Conservation (phyloP, 1,140 invertebrate genomes). For the Leptinotarsa undecemlineata region DNA sequence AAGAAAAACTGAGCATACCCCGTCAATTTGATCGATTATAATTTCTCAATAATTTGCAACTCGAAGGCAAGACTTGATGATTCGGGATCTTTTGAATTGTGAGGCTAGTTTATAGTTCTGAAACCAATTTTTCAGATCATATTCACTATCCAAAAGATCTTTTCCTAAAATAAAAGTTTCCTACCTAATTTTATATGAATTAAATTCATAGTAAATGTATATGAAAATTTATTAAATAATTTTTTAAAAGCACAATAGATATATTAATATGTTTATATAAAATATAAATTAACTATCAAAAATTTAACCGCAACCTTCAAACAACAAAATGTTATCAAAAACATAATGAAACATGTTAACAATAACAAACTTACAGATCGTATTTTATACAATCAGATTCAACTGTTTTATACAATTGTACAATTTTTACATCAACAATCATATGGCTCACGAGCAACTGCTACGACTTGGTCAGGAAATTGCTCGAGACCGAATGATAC, state of each 20-base stretch:
- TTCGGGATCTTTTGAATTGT: too few relatives aligned
- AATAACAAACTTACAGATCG: slow-evolving; percentile 35
- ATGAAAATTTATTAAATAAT: slow-evolving; percentile 33
- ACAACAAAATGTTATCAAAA: slow-evolving; percentile 35
- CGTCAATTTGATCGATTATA: neutral
- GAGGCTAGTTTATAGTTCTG: neutral
- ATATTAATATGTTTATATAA: slow-evolving; percentile 35
- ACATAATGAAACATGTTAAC: slow-evolving; percentile 37
- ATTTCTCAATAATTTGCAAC: neutral
- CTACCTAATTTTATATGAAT: slow-evolving; percentile 31
- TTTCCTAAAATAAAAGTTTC: slow-evolving; percentile 1
- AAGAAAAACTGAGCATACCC: neutral
- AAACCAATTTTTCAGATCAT: neutral
- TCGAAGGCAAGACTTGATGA: neutral
- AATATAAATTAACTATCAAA: slow-evolving; percentile 42
- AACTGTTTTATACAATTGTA: slow-evolving; percentile 38
- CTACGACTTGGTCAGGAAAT: neutral
- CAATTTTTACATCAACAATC: slow-evolving; percentile 22
- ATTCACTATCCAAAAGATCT: neutral
- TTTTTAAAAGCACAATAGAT: slow-evolving; percentile 32
- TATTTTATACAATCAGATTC: slow-evolving; percentile 34
- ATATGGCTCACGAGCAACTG: neutral
- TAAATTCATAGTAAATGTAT: slow-evolving; percentile 32
- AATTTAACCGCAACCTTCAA: slow-evolving; percentile 45
- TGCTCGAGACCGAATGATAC: neutral